Evolutionary conservation across 2,113 vertebrate genomes (phyloP).

Genomic region (Cettia cetti): DNA sequence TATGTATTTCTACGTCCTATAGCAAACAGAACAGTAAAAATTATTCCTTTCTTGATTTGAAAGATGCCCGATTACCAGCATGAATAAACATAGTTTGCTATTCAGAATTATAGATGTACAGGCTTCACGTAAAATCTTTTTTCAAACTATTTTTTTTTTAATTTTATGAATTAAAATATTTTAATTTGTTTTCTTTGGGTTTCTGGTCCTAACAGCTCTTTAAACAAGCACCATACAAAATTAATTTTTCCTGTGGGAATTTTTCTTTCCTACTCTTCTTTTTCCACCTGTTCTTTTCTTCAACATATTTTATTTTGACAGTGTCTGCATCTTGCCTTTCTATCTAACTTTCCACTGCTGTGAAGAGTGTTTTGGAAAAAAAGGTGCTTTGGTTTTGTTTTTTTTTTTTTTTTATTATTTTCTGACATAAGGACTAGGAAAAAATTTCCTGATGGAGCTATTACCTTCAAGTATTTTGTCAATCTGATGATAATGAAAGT

Average conservation of each 20-base stretch:
- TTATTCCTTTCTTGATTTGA: neutral
- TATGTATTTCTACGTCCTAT: neutral
- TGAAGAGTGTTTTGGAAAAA: constrained; percentile 24
- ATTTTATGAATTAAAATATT: neutral
- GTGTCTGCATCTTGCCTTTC: neutral
- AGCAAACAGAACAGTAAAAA: neutral
- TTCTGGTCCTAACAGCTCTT: neutral
- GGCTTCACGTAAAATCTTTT: neutral
- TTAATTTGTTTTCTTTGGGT: neutral
- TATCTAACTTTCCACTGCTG: neutral
- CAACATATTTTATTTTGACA: constrained; percentile 11
- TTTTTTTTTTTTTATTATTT: neutral
- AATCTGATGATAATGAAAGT: constrained; percentile 66
- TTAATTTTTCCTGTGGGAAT: neutral
- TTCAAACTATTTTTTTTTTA: neutral
- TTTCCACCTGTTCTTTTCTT: neutral
- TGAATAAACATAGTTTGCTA: neutral
- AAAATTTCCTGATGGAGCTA: constrained; percentile 40
- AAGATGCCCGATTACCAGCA: neutral
- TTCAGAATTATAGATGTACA: neutral
- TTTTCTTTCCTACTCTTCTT: neutral
- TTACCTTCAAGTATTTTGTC: constrained; percentile 53
- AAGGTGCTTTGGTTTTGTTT: neutral
- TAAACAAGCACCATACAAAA: neutral
- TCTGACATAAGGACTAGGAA: constrained; percentile 2